phyloP scores from a whole-genome alignment of 2,797 vertebrate species.

The Bradypodion pumilum region DNA sequence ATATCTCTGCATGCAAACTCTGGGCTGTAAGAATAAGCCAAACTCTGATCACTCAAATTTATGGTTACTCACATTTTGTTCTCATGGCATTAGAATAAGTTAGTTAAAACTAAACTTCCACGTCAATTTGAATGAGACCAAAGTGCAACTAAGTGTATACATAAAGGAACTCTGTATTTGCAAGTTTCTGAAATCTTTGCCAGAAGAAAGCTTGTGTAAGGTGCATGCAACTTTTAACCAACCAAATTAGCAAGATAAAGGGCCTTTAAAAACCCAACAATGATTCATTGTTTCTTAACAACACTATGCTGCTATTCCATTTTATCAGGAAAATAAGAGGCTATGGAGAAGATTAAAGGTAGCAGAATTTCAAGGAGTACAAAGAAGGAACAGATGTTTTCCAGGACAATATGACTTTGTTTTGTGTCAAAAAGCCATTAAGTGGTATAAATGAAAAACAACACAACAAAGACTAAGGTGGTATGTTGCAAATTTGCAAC shows the following conservation, averaged over 20 bases:
- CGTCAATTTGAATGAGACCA: not conserved
- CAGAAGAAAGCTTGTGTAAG: not conserved
- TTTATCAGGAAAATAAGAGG: not conserved
- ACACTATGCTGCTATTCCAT: not conserved
- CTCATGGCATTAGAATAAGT: not conserved
- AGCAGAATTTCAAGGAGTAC: slow-evolving; percentile 8
- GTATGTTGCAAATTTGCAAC: not conserved
- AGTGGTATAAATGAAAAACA: slow-evolving; percentile 15
- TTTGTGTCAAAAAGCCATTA: slow-evolving; percentile 2
- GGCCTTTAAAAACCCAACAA: not conserved
- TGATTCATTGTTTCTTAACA: not conserved
- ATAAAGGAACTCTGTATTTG: not conserved
- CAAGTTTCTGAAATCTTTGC: not conserved
- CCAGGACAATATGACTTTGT: slow-evolving; percentile 13
- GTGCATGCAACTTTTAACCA: not conserved
- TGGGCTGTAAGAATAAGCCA: not conserved
- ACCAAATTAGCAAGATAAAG: not conserved
- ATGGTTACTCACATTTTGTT: not conserved
- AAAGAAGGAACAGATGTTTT: not conserved
- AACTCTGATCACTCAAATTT: not conserved
- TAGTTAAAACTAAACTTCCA: not conserved
- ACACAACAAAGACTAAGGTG: slow-evolving; percentile 1
- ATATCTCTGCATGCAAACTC: not conserved
- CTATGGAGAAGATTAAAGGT: slow-evolving; percentile 12
- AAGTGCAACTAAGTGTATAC: not conserved